phyloP scores from a whole-genome alignment of 2,888 invertebrate genomes.

The Pachycephus smyrnensis region DNA sequence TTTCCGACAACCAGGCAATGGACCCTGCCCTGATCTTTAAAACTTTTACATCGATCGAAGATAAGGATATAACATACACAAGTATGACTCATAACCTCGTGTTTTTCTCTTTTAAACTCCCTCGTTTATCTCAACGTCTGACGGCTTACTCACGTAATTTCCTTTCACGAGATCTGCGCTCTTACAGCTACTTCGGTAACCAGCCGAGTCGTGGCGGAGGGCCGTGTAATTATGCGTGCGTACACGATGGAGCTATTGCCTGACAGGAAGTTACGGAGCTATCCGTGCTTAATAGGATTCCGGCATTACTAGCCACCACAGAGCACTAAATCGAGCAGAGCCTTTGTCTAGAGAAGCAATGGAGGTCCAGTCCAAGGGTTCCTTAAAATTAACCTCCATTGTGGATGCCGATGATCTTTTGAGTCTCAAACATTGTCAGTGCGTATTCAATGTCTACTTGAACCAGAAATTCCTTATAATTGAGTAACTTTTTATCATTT shows the following conservation, averaged over 20 bases:
- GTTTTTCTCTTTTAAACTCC: not conserved
- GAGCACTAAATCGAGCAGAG: not conserved
- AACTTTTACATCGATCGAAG: not conserved
- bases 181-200: not conserved
- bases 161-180: not conserved
- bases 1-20: not conserved
- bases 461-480: not conserved
- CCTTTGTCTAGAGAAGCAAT: slow-evolving; percentile 21
- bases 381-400: not conserved
- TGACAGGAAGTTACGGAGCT: slow-evolving; percentile 50
- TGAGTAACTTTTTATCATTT: slow-evolving; percentile 18
- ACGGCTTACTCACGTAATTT: not conserved
- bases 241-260: slow-evolving; percentile 31
- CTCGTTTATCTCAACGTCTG: not conserved
- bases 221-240: slow-evolving; percentile 50
- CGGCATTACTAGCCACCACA: not conserved
- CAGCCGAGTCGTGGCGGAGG: slow-evolving; percentile 27
- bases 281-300: slow-evolving; percentile 34
- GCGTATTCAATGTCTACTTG: not conserved
- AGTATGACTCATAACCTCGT: not conserved
- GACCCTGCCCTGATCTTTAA: not conserved
- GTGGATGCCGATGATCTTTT: not conserved
- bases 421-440: not conserved
- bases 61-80: not conserved
- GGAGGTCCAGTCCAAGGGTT: not conserved